Conservation (phyloP, 2,888 invertebrate genomes). For the Cacoxenus indagator region DNA sequence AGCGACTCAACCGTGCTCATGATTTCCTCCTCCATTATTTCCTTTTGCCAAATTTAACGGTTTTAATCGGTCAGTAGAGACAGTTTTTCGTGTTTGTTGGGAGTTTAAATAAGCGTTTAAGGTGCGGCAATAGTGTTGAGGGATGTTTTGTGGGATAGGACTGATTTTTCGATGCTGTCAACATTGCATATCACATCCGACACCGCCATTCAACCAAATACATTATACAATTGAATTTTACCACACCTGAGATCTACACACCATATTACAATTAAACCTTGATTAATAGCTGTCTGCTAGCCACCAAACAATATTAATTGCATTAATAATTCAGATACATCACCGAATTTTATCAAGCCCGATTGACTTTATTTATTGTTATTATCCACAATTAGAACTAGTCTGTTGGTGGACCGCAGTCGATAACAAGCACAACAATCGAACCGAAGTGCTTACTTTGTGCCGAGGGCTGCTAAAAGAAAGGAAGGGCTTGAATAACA, state of each 20-base stretch:
- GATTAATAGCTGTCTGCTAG: neutral
- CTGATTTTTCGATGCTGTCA: neutral
- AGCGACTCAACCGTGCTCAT: conserved; percentile 82
- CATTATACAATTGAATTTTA: neutral
- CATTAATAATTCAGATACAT: neutral
- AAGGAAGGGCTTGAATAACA: too few relatives aligned
- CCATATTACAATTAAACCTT: too few relatives aligned
- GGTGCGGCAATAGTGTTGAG: neutral
- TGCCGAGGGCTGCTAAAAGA: too few relatives aligned
- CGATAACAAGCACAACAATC: too few relatives aligned
- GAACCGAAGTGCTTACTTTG: too few relatives aligned
- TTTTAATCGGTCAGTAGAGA: conserved; percentile 19
- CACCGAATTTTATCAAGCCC: neutral
- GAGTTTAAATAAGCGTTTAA: neutral
- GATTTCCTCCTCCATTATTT: conserved; percentile 78
- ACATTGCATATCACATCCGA: conserved; percentile 22
- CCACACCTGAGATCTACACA: neutral
- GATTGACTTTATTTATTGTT: conserved; percentile 1
- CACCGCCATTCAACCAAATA: neutral
- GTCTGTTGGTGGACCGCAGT: too few relatives aligned
- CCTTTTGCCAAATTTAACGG: conserved; percentile 48
- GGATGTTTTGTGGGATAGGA: neutral
- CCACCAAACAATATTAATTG: neutral
- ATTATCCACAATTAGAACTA: too few relatives aligned
- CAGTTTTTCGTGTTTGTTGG: neutral